phyloP scores from a whole-genome alignment of 53 echinoderm and acorn worm species.

The Hippasteria phrygiana region DNA sequence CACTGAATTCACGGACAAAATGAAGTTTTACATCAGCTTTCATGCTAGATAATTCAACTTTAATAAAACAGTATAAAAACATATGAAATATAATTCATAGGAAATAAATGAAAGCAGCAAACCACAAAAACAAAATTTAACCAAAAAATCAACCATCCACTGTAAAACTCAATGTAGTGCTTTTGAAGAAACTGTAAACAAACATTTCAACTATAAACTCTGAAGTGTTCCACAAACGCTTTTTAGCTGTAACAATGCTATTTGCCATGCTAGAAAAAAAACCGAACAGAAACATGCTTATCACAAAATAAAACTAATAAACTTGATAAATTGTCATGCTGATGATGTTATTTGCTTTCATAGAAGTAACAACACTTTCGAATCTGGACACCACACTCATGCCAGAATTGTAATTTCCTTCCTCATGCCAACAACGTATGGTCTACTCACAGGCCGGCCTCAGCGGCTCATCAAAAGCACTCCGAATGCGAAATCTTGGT shows the following conservation, averaged over 20 bases:
- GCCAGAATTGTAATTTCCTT: background rate
- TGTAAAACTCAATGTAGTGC: background rate
- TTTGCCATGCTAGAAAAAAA: too few relatives aligned
- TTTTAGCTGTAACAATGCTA: background rate
- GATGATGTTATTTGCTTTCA: too few relatives aligned
- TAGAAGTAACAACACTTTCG: background rate
- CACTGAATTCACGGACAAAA: background rate
- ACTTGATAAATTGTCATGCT: background rate
- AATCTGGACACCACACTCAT: background rate
- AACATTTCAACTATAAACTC: background rate
- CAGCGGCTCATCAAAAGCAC: slow-evolving; percentile 12
- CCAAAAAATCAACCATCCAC: too few relatives aligned
- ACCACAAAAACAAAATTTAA: background rate
- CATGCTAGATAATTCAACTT: background rate
- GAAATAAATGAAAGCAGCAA: background rate
- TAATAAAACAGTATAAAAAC: background rate
- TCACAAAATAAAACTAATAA: background rate
- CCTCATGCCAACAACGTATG: slow-evolving; percentile 22
- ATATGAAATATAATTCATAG: background rate
- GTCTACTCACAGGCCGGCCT: slow-evolving; percentile 44
- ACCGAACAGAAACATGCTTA: too few relatives aligned
- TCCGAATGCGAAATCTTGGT: slow-evolving; percentile 31
- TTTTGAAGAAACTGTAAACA: background rate
- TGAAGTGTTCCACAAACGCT: background rate
- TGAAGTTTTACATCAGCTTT: background rate